Conservation (phyloP, 2,113 vertebrate species). For the Rynchops niger region DNA sequence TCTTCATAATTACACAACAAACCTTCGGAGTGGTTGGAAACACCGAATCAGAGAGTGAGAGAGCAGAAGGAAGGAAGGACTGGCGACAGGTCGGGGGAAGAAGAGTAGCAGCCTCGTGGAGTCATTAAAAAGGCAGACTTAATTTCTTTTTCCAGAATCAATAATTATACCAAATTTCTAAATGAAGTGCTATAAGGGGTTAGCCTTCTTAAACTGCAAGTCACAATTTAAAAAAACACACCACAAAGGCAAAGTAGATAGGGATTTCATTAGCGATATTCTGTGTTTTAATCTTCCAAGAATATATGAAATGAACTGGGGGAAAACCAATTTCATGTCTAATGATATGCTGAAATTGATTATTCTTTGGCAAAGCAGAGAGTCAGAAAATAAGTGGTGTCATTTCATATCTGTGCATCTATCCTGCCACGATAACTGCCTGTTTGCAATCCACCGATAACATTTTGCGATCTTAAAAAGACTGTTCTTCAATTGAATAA, state of each 20-base stretch:
- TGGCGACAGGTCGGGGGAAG: not conserved
- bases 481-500: not conserved
- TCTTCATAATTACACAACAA: conserved; percentile 31
- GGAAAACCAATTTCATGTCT: conserved; percentile 32
- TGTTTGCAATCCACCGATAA: conserved; percentile 38
- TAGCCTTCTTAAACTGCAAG: not conserved
- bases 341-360: conserved; percentile 16
- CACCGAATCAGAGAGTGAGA: not conserved
- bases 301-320: not conserved
- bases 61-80: not conserved
- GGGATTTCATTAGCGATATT: conserved; percentile 21
- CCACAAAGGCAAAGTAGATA: not conserved
- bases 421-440: conserved; percentile 52
- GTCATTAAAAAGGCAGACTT: not conserved
- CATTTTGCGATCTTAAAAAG: conserved; percentile 37
- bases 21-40: not conserved
- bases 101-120: not conserved
- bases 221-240: not conserved
- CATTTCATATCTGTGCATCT: conserved; percentile 24
- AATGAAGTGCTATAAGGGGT: not conserved
- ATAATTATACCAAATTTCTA: not conserved
- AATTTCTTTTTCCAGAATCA: not conserved
- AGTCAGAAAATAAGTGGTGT: conserved; percentile 58
- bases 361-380: conserved; percentile 34
- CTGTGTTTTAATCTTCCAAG: not conserved